Evolutionary conservation across 2,888 invertebrate genomes (phyloP), one percentile per base, ranked within the genome.

Genomic region (Rotaria macrura): DNA sequence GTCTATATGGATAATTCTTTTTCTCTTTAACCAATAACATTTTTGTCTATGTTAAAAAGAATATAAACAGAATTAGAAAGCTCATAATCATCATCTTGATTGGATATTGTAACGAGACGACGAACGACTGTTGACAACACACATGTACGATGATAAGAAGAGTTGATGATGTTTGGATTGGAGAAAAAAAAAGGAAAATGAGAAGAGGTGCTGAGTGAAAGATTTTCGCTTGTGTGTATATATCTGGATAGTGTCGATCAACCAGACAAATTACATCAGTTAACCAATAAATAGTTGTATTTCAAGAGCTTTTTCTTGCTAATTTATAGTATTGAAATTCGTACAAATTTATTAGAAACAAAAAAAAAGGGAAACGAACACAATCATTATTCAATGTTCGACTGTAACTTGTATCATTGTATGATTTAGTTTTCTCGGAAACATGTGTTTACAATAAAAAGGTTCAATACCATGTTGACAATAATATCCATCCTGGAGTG

Each of bases 391-490:
- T 49, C 17, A 49, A 14, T 14, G 3, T 49, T 52, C 5, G 2
- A 52, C 7, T 52, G 0, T 23, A 23, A 23, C 6, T 52, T 52
- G 20, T 4, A 52, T 52, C 7, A 5, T 29, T 29, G 65, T 65
- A 34, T 29, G 34, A 65, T 65, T 65, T 34, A 20, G 34, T 43
- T 17, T 2, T 79, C 0, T 10, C n/a, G 79, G n/a, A 79, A 79
- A 79, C 43, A 79, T 79, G 23, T n/a, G 25, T 79, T 12, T 12
- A 43, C 79, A 79, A 79, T 79, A 79, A 79, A 3, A 25, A 40
- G 79, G 79, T 43, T 79, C 79, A 10, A 43, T 79, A 14, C 79
- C 79, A 79, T 79, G 79, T 79, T 79, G 40, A 43, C 79, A 79
- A 43, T 79, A 43, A 79, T 79, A 79, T n/a, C 79, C 79, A 43